phyloP scores from a whole-genome alignment of 2,113 vertebrate genomes.

The Prunella himalayana region DNA sequence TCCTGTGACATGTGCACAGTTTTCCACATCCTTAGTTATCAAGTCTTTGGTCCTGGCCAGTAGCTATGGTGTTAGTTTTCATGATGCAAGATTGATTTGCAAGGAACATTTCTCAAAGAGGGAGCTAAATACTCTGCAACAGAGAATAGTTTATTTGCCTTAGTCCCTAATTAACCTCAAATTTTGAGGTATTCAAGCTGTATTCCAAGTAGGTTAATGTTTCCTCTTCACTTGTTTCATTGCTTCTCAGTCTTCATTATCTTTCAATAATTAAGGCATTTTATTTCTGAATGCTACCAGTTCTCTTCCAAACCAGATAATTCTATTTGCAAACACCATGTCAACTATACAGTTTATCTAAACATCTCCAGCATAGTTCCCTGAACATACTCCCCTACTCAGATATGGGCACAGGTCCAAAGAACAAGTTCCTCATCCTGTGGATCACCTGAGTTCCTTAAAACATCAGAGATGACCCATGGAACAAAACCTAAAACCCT shows the following conservation, averaged over 20 bases:
- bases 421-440: neutral
- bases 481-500: neutral
- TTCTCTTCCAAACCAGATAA: neutral
- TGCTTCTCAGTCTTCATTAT: neutral
- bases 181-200: neutral
- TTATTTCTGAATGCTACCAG: neutral
- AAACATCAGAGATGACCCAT: neutral
- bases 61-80: constrained; percentile 17
- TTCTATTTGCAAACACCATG: neutral
- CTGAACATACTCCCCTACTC: neutral
- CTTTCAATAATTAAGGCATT: neutral
- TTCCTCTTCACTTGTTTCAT: neutral
- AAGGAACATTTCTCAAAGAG: constrained; percentile 42
- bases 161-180: neutral
- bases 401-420: neutral
- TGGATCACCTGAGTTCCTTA: neutral
- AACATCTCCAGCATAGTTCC: neutral
- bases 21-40: constrained; percentile 25
- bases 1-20: neutral
- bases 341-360: neutral
- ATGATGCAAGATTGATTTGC: constrained; percentile 4
- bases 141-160: constrained; percentile 43
- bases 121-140: constrained; percentile 28
- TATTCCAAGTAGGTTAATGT: neutral
- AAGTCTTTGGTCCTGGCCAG: constrained; percentile 17